phyloP scores from a whole-genome alignment of 1,140 invertebrate species.

The Drosophila micromelanica region DNA sequence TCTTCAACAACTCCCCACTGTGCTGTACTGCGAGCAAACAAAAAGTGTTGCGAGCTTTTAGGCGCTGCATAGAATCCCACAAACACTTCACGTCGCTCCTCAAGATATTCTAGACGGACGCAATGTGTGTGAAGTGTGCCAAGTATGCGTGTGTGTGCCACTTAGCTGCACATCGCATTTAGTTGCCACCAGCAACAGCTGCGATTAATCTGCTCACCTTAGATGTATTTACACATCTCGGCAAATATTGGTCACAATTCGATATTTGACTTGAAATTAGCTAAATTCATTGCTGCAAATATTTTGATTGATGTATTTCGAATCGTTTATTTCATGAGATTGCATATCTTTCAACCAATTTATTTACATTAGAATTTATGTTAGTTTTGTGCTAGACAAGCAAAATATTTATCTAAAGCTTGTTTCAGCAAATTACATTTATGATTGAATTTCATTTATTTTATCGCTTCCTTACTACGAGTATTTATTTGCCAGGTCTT shows the following conservation, averaged over 20 bases:
- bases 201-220: neutral
- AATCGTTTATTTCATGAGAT: slow-evolving; percentile 8
- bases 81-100: slow-evolving; percentile 49
- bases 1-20: slow-evolving; percentile 20
- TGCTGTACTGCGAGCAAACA: slow-evolving; percentile 13
- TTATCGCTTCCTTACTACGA: neutral
- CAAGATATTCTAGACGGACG: slow-evolving; percentile 20
- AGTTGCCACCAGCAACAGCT: neutral
- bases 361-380: slow-evolving; percentile 1
- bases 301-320: slow-evolving; percentile 4
- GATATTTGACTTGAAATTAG: slow-evolving; percentile 8
- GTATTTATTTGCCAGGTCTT: neutral
- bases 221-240: neutral
- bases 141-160: slow-evolving; percentile 2
- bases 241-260: slow-evolving; percentile 13
- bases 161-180: slow-evolving; percentile 2
- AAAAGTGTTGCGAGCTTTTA: slow-evolving; percentile 57
- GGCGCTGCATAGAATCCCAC: slow-evolving; percentile 52
- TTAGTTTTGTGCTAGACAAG: slow-evolving; percentile 3
- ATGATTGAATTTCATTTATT: slow-evolving; percentile 32
- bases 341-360: slow-evolving; percentile 5
- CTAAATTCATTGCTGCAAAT: slow-evolving; percentile 3
- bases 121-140: too few relatives aligned
- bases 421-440: slow-evolving; percentile 13
- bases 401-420: slow-evolving; percentile 26